A percentile compares a stretch with the other conserved stretches of the same genome.
These are phyloP conservation scores for Malurus leucopterus DNA, from an alignment of 2,797 vertebrate genomes.

Conservation along the genomic window DNA sequence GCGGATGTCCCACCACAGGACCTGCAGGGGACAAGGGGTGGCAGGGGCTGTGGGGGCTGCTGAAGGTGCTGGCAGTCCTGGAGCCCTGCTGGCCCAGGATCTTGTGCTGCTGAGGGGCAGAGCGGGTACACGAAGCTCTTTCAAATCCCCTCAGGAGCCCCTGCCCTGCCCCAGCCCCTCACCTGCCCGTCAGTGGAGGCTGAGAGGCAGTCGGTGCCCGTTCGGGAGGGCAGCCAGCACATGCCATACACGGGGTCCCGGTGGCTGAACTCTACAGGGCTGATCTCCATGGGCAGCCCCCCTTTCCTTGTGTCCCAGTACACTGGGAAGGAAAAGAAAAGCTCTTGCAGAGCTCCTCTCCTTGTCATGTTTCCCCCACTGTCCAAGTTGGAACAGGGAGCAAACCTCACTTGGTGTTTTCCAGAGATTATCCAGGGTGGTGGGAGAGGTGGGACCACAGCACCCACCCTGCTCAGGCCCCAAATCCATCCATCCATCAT, in stretches of 20 bases:
- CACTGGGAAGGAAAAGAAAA: slow-evolving; percentile 62
- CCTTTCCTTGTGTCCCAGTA: slow-evolving; percentile 93
- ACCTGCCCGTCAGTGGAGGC: slow-evolving; percentile 93
- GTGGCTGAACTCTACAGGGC: slow-evolving; percentile 86
- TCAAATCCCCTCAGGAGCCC: not conserved
- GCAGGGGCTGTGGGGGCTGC: not conserved
- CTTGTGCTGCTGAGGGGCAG: not conserved
- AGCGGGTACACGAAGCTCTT: not conserved
- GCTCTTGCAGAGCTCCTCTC: fast-evolving
- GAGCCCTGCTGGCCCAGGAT: not conserved
- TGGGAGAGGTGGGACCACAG: not conserved
- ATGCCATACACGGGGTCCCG: slow-evolving; percentile 89
- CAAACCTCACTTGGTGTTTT: not conserved
- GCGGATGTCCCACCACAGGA: slow-evolving; percentile 95
- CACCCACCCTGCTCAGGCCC: not conserved
- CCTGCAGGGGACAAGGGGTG: slow-evolving; percentile 48
- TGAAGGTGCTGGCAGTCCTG: fast-evolving
- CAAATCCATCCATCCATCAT: not conserved
- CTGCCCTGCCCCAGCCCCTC: not conserved
- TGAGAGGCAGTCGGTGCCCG: slow-evolving; percentile 88
- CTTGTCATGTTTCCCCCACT: fast-evolving
- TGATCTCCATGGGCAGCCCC: slow-evolving; percentile 80
- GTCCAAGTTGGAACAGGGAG: not conserved
- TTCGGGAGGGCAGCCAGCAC: slow-evolving; percentile 94
- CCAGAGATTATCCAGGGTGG: not conserved